Base-by-base conservation (phyloP, 2,888 invertebrate genomes). In the Papilio gigon region DNA sequence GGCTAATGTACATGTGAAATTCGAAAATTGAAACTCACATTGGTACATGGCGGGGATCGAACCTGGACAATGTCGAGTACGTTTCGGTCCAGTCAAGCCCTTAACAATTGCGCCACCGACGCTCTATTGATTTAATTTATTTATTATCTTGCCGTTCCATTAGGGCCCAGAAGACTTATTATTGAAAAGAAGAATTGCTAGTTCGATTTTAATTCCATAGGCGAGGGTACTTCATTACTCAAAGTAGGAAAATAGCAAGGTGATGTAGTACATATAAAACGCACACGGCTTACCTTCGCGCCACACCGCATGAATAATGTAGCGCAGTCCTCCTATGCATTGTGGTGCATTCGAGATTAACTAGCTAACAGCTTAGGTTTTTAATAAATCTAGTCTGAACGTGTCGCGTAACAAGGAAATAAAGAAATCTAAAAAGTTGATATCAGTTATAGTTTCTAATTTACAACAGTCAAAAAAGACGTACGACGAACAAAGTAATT, bases 291-390 rank as follows among this genome's bases (percentile, higher is more conserved):
- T 62, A 50, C 65, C 64, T 67, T 68, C 67, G 72, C 71, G 67
- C 65, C 71, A 70, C 70, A 70, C 61, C 40, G 59, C 50, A 78
- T 79, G 78, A 78, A 79, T 80, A 76, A 79, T 78, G 76, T 75
- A 78, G 71, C 33, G 71, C 71, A 66, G 35, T 73, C 71, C 68
- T 72, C 74, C 73, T 77, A 76, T 78, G 73, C 73, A 78, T 78
- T 78, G 74, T 73, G 70, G 71, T 77, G 76, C 68, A 76, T 78
- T 77, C 71, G 72, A 77, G 71, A 79, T 78, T 76, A 78, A 70
- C 70, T 64, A 71, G 65, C 68, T 66, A 71, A 65, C 70, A 65
- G 56, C 60, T 42, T 33, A 66, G 35, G 44, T 70, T 71, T 68
- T 71, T 69, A 68, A 71, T 71, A 71, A 70, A 70, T 47, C 65